A percentile compares a stretch with the other conserved stretches of the same genome.
Evolutionary conservation across 2,888 invertebrate genomes (phyloP).

Genomic region (Allolobophora icterica): DNA sequence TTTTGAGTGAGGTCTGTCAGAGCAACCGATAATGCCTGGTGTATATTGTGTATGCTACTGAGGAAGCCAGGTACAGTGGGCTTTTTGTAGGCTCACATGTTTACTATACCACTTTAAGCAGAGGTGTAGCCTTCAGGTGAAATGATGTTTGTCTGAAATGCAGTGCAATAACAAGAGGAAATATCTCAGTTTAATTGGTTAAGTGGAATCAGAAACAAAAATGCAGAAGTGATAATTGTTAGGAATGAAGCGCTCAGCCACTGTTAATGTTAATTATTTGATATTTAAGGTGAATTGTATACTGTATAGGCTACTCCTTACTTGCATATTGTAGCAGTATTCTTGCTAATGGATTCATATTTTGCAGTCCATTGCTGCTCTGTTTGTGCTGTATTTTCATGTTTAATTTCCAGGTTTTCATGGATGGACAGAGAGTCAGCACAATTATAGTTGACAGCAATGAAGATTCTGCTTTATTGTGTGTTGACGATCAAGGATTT

Average conservation of each 20-base stretch:
- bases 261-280: background rate
- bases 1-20: too few species aligned
- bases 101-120: background rate
- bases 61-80: too few species aligned
- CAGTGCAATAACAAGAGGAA: background rate
- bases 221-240: background rate
- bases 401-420: background rate
- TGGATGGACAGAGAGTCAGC: constrained; percentile 54
- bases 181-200: background rate
- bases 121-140: background rate
- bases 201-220: background rate
- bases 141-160: background rate
- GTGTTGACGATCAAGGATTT: constrained; percentile 61
- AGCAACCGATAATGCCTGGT: too few species aligned
- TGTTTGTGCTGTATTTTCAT: background rate
- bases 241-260: too few species aligned
- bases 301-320: background rate
- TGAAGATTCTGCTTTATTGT: constrained; percentile 58
- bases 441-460: constrained; percentile 63
- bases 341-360: background rate
- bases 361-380: background rate
- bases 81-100: too few species aligned
- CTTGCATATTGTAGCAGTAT: background rate
- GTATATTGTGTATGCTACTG: too few species aligned
- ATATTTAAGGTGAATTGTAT: background rate